Conservation (phyloP, 2,113 vertebrate species). For the Siniperca knerii region DNA sequence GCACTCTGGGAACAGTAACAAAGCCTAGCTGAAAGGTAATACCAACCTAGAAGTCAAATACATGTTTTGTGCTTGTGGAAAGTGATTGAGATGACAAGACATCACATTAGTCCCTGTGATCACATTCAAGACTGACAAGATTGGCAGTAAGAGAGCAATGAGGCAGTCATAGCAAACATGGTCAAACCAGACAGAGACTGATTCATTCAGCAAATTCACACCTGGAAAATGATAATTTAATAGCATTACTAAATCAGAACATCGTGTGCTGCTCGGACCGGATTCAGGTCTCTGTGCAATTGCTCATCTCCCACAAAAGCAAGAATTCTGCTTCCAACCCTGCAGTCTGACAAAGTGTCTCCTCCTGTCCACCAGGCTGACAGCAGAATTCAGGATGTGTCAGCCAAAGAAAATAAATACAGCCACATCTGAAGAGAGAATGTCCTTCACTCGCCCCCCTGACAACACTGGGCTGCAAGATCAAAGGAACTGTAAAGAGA, state of each 20-base stretch:
- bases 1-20: background rate
- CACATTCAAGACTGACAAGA: background rate
- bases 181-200: slow-evolving; percentile 21
- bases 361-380: slow-evolving; percentile 34
- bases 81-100: slow-evolving; percentile 6
- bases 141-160: background rate
- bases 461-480: slow-evolving; percentile 52
- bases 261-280: slow-evolving; percentile 40
- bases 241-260: slow-evolving; percentile 31
- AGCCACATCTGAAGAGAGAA: slow-evolving; percentile 47
- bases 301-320: slow-evolving; percentile 14
- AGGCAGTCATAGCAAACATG: slow-evolving; percentile 6
- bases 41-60: background rate
- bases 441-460: slow-evolving; percentile 63
- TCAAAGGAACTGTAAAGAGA: slow-evolving; percentile 64
- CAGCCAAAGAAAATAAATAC: slow-evolving; percentile 48
- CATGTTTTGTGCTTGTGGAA: background rate
- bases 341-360: slow-evolving; percentile 46
- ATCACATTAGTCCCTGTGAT: background rate
- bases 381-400: slow-evolving; percentile 49
- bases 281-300: slow-evolving; percentile 19
- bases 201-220: slow-evolving; percentile 51
- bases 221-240: slow-evolving; percentile 43
- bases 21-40: background rate
- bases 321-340: slow-evolving; percentile 13